phyloP scores from a whole-genome alignment of 2,113 vertebrate genomes.

The Bos taurus region DNA sequence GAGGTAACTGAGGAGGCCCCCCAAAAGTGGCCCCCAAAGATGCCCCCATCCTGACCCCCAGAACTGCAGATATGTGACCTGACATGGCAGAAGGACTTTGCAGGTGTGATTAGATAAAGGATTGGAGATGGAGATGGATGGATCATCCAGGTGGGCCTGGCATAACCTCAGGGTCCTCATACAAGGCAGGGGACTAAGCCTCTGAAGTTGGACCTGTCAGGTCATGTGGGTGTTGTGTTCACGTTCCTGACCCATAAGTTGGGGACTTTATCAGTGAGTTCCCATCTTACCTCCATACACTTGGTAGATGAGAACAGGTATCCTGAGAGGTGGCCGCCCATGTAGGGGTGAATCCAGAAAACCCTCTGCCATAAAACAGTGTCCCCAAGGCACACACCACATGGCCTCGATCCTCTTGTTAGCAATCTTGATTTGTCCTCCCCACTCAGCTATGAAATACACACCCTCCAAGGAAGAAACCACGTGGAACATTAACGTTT shows the following conservation, averaged over 20 bases:
- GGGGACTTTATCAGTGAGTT: neutral
- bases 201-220: neutral
- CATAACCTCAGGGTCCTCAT: neutral
- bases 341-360: neutral
- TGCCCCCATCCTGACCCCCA: neutral
- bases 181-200: neutral
- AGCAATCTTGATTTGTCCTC: neutral
- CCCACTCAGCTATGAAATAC: neutral
- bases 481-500: neutral
- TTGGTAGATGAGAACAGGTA: neutral
- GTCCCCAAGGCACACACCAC: neutral
- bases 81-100: neutral
- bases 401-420: neutral
- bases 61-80: neutral
- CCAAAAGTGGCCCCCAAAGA: neutral
- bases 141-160: rapidly evolving
- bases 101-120: too few species aligned
- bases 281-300: neutral
- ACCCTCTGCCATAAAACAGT: neutral
- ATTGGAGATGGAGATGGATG: neutral
- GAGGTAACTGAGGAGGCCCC: neutral
- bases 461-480: neutral
- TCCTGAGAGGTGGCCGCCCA: neutral
- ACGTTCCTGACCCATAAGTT: neutral
- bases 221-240: neutral